These are phyloP conservation scores for Elephantulus edwardii DNA, from an alignment of 2,113 vertebrate genomes.

Conservation along the genomic window DNA sequence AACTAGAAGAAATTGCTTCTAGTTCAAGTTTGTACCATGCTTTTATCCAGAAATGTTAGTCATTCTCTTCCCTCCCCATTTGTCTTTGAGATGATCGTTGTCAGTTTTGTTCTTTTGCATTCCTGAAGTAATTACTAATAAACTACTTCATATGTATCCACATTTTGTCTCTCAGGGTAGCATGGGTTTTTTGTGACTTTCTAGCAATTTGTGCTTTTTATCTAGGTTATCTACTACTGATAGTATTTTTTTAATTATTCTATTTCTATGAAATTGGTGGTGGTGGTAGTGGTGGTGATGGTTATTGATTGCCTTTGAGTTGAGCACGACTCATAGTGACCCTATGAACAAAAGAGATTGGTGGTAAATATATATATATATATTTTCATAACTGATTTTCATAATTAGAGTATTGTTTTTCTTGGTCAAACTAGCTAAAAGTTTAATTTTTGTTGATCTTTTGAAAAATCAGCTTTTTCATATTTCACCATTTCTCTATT, in stretches of 20 bases:
- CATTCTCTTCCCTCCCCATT: not conserved
- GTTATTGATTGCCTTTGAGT: too few relatives aligned
- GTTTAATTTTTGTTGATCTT: not conserved
- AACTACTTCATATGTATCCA: not conserved
- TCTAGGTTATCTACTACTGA: not conserved
- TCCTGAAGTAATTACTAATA: too few relatives aligned
- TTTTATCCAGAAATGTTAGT: not conserved
- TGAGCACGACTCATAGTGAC: too few relatives aligned
- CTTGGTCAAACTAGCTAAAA: not conserved
- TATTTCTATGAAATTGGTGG: not conserved
- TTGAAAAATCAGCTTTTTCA: not conserved
- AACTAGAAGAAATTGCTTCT: not conserved
- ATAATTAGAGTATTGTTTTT: not conserved
- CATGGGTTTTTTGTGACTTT: conserved; percentile 8
- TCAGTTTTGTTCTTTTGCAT: too few relatives aligned
- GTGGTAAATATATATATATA: too few relatives aligned
- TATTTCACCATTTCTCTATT: not conserved
- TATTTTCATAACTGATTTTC: not conserved
- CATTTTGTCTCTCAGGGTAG: not conserved
- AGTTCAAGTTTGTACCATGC: not conserved
- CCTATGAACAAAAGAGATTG: too few relatives aligned
- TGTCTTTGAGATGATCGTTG: too few relatives aligned
- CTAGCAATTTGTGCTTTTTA: not conserved
- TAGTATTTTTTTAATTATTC: not conserved
- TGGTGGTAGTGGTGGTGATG: too few relatives aligned